Conservation (phyloP, 92 coral and sea anemone genomes). For the Palythoa grandiflora region DNA sequence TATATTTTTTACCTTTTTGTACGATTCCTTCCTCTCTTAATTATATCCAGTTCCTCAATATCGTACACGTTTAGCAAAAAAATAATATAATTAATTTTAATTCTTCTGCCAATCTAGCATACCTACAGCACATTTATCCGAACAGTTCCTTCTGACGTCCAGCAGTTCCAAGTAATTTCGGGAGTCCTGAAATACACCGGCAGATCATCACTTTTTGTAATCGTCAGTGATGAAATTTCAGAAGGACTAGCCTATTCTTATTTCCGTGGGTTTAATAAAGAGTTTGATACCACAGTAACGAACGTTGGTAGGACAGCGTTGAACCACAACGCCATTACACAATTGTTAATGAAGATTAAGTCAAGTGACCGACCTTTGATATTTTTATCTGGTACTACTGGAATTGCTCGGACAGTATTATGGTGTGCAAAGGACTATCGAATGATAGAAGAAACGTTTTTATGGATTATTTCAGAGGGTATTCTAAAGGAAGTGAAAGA, state of each 20-base stretch:
- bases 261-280: slow-evolving; percentile 39
- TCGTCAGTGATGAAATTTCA: slow-evolving; percentile 77
- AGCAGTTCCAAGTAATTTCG: slow-evolving; percentile 64
- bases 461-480: slow-evolving; percentile 83
- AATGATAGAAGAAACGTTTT: slow-evolving; percentile 66
- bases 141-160: slow-evolving; percentile 61
- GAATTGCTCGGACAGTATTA: slow-evolving; percentile 62
- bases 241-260: slow-evolving; percentile 72
- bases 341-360: slow-evolving; percentile 63
- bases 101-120: slow-evolving; percentile 47
- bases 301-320: slow-evolving; percentile 48
- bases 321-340: slow-evolving; percentile 34
- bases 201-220: slow-evolving; percentile 67
- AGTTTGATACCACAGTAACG: slow-evolving; percentile 47
- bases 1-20: too few species aligned
- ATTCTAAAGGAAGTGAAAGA: slow-evolving; percentile 49
- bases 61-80: too few species aligned
- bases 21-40: too few species aligned
- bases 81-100: too few species aligned
- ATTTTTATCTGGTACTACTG: slow-evolving; percentile 66
- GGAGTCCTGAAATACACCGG: slow-evolving; percentile 71
- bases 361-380: slow-evolving; percentile 68
- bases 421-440: slow-evolving; percentile 86
- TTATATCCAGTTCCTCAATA: too few species aligned
- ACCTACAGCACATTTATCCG: slow-evolving; percentile 74